Evolutionary conservation across 2,888 invertebrate genomes (phyloP).

Genomic region (Macrosiphum euphorbiae): DNA sequence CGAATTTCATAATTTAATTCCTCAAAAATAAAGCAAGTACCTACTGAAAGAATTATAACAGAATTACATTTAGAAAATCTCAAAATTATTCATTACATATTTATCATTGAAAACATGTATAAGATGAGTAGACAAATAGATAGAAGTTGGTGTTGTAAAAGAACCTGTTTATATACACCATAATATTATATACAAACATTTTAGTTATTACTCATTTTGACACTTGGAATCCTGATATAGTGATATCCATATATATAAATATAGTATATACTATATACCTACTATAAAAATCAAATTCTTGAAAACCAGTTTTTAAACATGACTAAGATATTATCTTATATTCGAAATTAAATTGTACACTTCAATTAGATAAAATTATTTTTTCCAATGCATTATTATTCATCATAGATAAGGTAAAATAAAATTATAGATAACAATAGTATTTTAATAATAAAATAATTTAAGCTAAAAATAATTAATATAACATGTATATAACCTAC

Average conservation of each 20-base stretch:
- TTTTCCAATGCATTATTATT: too few species aligned
- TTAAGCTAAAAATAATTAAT: background rate
- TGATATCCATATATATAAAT: background rate
- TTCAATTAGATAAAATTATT: background rate
- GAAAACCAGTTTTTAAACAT: background rate
- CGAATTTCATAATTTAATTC: background rate
- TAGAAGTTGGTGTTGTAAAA: background rate
- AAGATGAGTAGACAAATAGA: background rate
- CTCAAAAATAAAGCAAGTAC: background rate
- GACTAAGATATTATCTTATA: background rate
- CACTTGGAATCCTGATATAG: background rate
- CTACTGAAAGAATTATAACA: too few species aligned
- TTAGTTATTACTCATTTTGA: constrained; percentile 17
- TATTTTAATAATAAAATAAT: background rate
- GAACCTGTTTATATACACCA: constrained; percentile 5
- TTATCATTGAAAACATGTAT: background rate
- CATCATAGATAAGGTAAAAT: too few species aligned
- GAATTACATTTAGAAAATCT: background rate
- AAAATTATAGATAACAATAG: background rate
- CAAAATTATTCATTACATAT: background rate
- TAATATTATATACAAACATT: background rate
- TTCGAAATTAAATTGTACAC: background rate
- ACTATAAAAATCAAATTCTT: background rate
- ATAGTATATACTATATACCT: background rate
- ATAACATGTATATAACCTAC: background rate